Conservation (phyloP, 2,888 invertebrate species). For the Acleris cristana region DNA sequence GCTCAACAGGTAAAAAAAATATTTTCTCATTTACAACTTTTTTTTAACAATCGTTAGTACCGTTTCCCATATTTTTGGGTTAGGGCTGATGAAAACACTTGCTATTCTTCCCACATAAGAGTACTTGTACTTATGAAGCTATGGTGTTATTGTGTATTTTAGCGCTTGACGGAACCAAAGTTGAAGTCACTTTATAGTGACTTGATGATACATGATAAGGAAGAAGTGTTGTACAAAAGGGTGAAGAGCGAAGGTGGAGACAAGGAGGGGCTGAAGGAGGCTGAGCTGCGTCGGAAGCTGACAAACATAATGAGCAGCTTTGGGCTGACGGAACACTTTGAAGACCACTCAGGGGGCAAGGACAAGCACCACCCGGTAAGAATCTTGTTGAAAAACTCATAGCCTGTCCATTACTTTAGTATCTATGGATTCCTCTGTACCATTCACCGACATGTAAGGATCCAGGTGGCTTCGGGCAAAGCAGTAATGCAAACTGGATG, state of each 20-base stretch:
- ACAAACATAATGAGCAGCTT: conserved; percentile 92
- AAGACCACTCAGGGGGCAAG: conserved; percentile 85
- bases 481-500: neutral
- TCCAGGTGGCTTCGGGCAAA: too few relatives aligned
- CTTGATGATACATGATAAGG: conserved; percentile 95
- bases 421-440: too few relatives aligned
- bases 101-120: too few relatives aligned
- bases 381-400: conserved; percentile 17
- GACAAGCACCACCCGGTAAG: conserved; percentile 82
- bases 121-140: too few relatives aligned
- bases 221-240: conserved; percentile 93
- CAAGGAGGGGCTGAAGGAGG: conserved; percentile 93
- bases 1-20: conserved; percentile 89
- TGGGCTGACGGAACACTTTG: conserved; percentile 91
- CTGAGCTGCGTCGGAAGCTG: conserved; percentile 90
- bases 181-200: conserved; percentile 94
- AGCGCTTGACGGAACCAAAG: conserved; percentile 93
- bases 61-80: too few relatives aligned
- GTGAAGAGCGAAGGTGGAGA: conserved; percentile 92
- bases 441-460: too few relatives aligned
- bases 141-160: conserved; percentile 41
- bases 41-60: too few relatives aligned
- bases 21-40: neutral
- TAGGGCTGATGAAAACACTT: too few relatives aligned
- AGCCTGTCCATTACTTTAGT: too few relatives aligned